Conservation (phyloP, 2,888 invertebrate species). For the Aproaerema taeniolella region DNA sequence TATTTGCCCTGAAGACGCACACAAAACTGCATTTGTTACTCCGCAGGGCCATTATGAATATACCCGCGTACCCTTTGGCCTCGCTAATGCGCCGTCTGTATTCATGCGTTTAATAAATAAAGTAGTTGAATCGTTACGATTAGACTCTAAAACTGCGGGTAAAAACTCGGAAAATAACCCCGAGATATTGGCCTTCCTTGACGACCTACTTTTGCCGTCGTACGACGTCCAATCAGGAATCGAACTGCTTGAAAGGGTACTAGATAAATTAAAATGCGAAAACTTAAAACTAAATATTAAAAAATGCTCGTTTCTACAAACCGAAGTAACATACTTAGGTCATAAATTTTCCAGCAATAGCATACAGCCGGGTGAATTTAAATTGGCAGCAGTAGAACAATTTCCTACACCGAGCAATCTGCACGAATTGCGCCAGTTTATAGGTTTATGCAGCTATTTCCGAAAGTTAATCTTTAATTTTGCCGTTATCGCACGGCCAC, state of each 20-base stretch:
- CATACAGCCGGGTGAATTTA: slow-evolving; percentile 22
- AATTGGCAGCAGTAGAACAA: slow-evolving; percentile 18
- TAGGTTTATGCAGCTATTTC: slow-evolving; percentile 29
- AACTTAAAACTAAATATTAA: slow-evolving; percentile 25
- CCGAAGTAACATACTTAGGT: slow-evolving; percentile 23
- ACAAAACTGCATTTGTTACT: slow-evolving; percentile 12
- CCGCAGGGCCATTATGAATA: slow-evolving; percentile 13
- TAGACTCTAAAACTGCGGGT: no score
- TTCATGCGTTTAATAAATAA: slow-evolving; percentile 14
- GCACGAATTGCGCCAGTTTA: slow-evolving; percentile 27
- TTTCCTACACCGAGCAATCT: slow-evolving; percentile 25
- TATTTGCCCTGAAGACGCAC: slow-evolving; percentile 7
- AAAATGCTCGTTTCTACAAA: slow-evolving; percentile 27
- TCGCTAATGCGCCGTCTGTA: slow-evolving; percentile 11
- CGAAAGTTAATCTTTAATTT: slow-evolving; percentile 28
- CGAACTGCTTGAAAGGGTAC: slow-evolving; percentile 13
- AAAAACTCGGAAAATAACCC: neutral
- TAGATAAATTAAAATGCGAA: slow-evolving; percentile 13
- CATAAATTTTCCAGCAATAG: slow-evolving; percentile 23
- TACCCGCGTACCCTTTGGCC: slow-evolving; percentile 9
- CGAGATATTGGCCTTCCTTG: slow-evolving; percentile 14
- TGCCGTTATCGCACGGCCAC: slow-evolving; percentile 23
- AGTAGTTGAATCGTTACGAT: slow-evolving; percentile 10
- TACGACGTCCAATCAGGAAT: slow-evolving; percentile 15
- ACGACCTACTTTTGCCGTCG: slow-evolving; percentile 20